Base-by-base conservation (phyloP, 2,888 invertebrate genomes). In the Drosophila mimetica region DNA sequence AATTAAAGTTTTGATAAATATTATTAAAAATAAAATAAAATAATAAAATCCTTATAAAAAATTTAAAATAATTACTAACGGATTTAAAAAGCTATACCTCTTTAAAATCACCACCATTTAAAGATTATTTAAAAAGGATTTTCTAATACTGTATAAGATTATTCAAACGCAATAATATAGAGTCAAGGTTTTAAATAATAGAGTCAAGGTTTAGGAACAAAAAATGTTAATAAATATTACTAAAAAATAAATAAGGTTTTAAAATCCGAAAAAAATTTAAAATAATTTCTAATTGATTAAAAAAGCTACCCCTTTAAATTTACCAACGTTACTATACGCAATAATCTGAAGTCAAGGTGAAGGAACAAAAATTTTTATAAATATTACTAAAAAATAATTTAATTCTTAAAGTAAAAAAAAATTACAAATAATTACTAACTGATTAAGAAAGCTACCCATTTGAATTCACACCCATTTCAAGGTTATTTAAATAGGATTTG, bases 111-210 rank as follows among this genome's bases (percentile, higher is more conserved):
- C 13, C 18, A 13, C 1, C n/a, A 22, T 55, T 41, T 66, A 47
- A 55, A 65, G 65, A 53, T 47, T 55, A 22, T n/a, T 32, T 28
- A 13, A 3, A 4, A 9, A 18, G 16, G 16, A 37, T 22, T 42
- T 37, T 36, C 63, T 55, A 14, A 46, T 47, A 18, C 9, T n/a
- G 39, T 48, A 11, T 36, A 18, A 46, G 32, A 25, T 37, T 47
- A 52, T 52, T 48, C 71, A 64, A 57, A 66, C 67, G 67, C 66
- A 46, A 55, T 44, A 13, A 20, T 20, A 20, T n/a, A n/a, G n/a
- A n/a, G n/a, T n/a, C n/a, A n/a, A n/a, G n/a, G n/a, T n/a, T n/a
- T n/a, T n/a, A n/a, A n/a, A n/a, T n/a, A n/a, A n/a, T n/a, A n/a
- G n/a, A n/a, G n/a, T n/a, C n/a, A n/a, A n/a, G n/a, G n/a, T n/a